phyloP scores from a whole-genome alignment of 2,797 vertebrate species.

The Myotis findleyi region DNA sequence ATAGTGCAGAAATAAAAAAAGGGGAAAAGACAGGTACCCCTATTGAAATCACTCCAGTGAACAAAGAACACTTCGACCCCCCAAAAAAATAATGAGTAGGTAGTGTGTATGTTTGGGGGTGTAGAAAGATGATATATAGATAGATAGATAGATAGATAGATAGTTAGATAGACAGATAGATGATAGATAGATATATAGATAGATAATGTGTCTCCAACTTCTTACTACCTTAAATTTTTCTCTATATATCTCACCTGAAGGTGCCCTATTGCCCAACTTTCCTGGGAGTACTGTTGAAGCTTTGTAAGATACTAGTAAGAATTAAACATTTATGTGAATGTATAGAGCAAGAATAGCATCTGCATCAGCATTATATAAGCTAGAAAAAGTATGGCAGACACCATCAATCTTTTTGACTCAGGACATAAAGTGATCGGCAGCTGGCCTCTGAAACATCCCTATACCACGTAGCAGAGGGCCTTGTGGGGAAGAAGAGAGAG shows the following conservation, averaged over 20 bases:
- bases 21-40: not conserved
- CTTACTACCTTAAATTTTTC: constrained; percentile 12
- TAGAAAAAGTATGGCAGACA: constrained; percentile 76
- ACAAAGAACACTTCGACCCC: not conserved
- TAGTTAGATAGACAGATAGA: not conserved
- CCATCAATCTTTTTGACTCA: constrained; percentile 82
- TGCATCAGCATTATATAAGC: constrained; percentile 62
- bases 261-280: not conserved
- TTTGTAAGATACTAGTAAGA: constrained; percentile 57
- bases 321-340: constrained; percentile 56
- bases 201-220: not conserved
- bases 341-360: constrained; percentile 75
- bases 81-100: not conserved
- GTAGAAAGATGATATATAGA: too few species aligned
- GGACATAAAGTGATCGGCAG: constrained; percentile 72
- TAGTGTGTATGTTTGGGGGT: not conserved
- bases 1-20: not conserved
- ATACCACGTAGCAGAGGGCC: not conserved
- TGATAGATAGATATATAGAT: not conserved
- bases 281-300: not conserved
- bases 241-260: not conserved
- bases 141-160: not conserved
- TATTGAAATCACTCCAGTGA: not conserved
- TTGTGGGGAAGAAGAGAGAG: constrained; percentile 46
- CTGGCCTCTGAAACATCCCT: constrained; percentile 45